Base-by-base conservation (phyloP, 1,140 invertebrate genomes). In the Nasonia vitripennis region DNA sequence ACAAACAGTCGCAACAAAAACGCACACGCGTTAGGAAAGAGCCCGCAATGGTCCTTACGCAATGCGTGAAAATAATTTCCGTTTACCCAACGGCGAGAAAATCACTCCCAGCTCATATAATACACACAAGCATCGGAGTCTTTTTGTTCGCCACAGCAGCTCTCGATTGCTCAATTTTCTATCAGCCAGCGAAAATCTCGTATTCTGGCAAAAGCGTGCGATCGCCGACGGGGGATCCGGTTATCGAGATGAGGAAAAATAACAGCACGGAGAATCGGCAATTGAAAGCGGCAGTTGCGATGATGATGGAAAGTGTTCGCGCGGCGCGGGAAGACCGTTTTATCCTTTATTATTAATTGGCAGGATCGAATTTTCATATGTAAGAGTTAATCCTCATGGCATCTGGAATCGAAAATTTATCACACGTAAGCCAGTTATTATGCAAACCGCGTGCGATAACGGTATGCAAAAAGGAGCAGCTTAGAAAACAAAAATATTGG, bases 191-290 rank as follows among this genome's bases (percentile, higher is more conserved):
- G 55, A 62, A 62, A 62, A 62, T 62, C 55, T 62, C 1, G 10
- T 45, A 45, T 20, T 27, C 1, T 0, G 73, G 55, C 73, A 67
- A 67, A 83, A 77, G 12, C 68, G 41, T 20, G 6, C 7, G 23
- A 48, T 71, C 11, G 23, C 37, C 34, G 34, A 6, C 48, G 6
- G 17, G 55, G 55, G 2, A 62, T 77, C 17, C 31, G n/a, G 55
- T n/a, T 62, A 68, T 77, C 81, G 55, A 83, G 81, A 67, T 83
- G 12, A 67, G 51, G 41, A 9, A n/a, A 70, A 78, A 78, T 0
- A 83, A 62, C 68, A 83, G 74, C 74, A 74, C 68, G 41, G 68
- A 78, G 77, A 83, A 83, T 83, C 27, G 27, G 34, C n/a, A 78
- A 78, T 83, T 14, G 82, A 74, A 83, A 77, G 55, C 55, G 7